phyloP scores from a whole-genome alignment of 2,888 invertebrate genomes.

The Strigamia crassipes region DNA sequence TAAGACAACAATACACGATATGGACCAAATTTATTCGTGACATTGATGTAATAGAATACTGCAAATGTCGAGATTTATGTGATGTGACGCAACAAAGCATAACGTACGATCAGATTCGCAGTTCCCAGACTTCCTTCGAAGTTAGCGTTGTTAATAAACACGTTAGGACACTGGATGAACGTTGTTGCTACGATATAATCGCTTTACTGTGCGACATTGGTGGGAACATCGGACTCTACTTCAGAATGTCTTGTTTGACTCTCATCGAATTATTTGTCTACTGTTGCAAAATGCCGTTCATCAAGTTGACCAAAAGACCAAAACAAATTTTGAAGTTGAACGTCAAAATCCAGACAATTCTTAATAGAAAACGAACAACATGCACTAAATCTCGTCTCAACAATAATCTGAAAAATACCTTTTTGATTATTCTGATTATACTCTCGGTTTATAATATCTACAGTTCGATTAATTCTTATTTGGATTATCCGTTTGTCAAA shows the following conservation, averaged over 20 bases:
- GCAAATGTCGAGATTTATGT: neutral
- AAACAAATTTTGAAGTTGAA: neutral
- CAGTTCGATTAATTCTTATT: neutral
- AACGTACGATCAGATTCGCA: neutral
- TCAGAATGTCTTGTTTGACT: neutral
- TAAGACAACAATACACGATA: too few relatives aligned
- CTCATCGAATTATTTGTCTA: neutral
- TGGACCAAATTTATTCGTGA: too few relatives aligned
- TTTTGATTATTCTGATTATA: neutral
- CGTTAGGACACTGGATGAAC: neutral
- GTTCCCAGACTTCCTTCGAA: neutral
- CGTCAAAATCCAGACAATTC: neutral
- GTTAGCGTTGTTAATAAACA: neutral
- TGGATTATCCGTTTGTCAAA: neutral
- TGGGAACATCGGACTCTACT: neutral
- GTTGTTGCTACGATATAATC: neutral
- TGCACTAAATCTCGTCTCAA: neutral
- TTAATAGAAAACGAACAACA: neutral
- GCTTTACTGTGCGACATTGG: neutral
- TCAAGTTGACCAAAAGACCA: neutral
- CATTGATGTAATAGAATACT: neutral
- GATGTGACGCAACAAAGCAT: neutral
- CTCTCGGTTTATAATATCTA: neutral
- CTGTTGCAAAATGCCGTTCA: neutral
- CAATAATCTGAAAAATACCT: neutral